These are phyloP conservation scores for Holocentrus rufus DNA, from an alignment of 2,797 vertebrate genomes.

Conservation along the genomic window DNA sequence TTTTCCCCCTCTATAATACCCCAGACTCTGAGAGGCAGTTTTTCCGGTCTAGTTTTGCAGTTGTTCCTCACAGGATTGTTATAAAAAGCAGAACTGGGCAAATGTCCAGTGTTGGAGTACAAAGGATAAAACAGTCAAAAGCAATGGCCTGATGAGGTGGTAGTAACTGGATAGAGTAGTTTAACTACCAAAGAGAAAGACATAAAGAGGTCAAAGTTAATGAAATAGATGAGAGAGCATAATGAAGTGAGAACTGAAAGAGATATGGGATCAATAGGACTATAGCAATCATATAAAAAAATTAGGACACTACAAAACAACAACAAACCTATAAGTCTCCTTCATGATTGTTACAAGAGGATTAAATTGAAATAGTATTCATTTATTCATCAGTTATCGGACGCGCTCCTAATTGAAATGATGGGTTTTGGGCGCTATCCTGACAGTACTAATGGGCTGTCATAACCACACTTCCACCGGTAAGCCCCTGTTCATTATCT, in stretches of 20 bases:
- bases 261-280: neutral
- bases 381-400: too few species aligned
- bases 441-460: slow-evolving; percentile 39
- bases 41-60: slow-evolving; percentile 20
- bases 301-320: too few species aligned
- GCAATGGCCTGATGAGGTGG: slow-evolving; percentile 31
- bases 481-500: slow-evolving; percentile 17
- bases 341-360: too few species aligned
- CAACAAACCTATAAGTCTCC: too few species aligned
- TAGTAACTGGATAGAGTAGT: slow-evolving; percentile 8
- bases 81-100: slow-evolving; percentile 43
- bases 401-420: too few species aligned
- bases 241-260: slow-evolving; percentile 48
- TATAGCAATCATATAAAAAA: too few species aligned
- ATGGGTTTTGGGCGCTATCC: too few species aligned
- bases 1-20: slow-evolving; percentile 28
- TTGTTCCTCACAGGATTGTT: slow-evolving; percentile 43
- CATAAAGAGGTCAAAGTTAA: slow-evolving; percentile 18
- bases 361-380: too few species aligned
- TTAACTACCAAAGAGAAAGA: slow-evolving; percentile 18
- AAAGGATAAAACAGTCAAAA: slow-evolving; percentile 15
- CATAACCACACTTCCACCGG: slow-evolving; percentile 36
- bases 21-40: slow-evolving; percentile 1
- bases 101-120: slow-evolving; percentile 8
- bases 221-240: slow-evolving; percentile 32